Conservation (phyloP, 2,113 vertebrate species). For the Numenius arquata region DNA sequence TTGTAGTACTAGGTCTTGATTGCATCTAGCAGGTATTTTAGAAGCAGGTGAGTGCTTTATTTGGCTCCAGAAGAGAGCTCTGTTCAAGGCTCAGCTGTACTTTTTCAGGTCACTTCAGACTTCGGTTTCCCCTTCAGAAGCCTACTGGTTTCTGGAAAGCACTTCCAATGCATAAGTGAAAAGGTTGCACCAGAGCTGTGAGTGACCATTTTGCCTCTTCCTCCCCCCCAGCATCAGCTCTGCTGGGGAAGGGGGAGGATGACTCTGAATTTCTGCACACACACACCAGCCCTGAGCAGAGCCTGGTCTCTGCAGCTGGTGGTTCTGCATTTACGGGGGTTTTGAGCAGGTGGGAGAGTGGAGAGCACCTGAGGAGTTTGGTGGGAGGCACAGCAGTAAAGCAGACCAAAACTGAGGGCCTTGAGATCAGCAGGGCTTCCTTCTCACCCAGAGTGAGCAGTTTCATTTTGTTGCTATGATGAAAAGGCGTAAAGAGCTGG, state of each 20-base stretch:
- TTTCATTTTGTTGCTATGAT: background rate
- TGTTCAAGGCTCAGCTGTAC: background rate
- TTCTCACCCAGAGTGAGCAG: background rate
- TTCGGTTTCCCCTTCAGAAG: background rate
- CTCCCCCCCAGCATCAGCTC: background rate
- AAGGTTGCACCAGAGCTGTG: background rate
- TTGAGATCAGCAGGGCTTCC: background rate
- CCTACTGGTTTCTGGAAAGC: background rate
- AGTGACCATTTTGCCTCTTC: background rate
- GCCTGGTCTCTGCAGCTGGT: background rate
- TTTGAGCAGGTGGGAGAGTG: background rate
- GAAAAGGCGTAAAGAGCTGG: background rate
- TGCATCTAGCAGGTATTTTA: background rate
- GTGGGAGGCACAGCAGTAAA: background rate
- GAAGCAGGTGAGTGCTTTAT: background rate
- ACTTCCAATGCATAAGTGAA: background rate
- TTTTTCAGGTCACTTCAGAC: background rate
- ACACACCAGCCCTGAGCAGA: accelerated
- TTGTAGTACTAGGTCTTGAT: background rate
- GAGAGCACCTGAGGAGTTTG: background rate
- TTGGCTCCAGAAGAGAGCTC: background rate
- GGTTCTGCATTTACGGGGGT: background rate
- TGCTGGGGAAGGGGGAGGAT: background rate
- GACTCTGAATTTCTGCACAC: background rate
- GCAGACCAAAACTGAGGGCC: background rate